Conservation (phyloP, 2,888 invertebrate species). For the Hofmannophila pseudospretella region DNA sequence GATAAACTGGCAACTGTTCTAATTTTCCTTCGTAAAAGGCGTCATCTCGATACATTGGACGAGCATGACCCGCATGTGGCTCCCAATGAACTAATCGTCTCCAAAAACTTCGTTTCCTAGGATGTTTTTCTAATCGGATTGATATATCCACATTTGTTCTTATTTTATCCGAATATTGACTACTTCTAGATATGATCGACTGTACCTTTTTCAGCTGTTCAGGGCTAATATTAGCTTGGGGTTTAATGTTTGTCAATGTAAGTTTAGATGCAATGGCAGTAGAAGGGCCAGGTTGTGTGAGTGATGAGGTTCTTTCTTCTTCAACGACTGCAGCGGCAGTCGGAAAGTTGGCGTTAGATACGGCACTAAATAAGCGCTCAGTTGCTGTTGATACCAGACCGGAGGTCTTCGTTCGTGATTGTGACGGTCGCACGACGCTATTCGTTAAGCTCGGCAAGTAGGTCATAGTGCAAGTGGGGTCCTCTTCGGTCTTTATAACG, state of each 20-base stretch:
- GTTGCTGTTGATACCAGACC: conserved; percentile 31
- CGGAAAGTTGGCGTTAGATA: conserved; percentile 35
- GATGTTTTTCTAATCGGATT: conserved; percentile 22
- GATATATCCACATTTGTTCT: conserved; percentile 32
- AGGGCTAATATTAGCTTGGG: conserved; percentile 46
- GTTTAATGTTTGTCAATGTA: conserved; percentile 42
- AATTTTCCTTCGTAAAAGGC: conserved; percentile 60
- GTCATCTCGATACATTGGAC: conserved; percentile 68
- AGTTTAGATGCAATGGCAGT: conserved; percentile 41
- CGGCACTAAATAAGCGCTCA: conserved; percentile 36
- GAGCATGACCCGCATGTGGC: conserved; percentile 46
- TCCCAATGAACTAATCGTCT: conserved; percentile 41
- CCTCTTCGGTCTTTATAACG: conserved; percentile 44
- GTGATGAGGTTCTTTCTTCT: conserved; percentile 6
- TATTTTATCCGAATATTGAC: conserved; percentile 26
- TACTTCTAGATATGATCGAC: conserved; percentile 48
- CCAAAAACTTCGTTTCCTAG: conserved; percentile 44
- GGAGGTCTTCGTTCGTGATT: conserved; percentile 28
- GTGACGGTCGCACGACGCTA: conserved; percentile 23
- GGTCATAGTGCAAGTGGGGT: conserved; percentile 55
- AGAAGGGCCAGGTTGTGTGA: conserved; percentile 44
- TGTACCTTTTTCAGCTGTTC: conserved; percentile 55
- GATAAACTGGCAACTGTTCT: conserved; percentile 49
- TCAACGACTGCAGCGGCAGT: conserved; percentile 24
- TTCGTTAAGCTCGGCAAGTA: conserved; percentile 57